Evolutionary conservation across 2,888 invertebrate genomes (phyloP), one percentile per base, ranked within the genome.

Genomic region (Oxytorus armatus): DNA sequence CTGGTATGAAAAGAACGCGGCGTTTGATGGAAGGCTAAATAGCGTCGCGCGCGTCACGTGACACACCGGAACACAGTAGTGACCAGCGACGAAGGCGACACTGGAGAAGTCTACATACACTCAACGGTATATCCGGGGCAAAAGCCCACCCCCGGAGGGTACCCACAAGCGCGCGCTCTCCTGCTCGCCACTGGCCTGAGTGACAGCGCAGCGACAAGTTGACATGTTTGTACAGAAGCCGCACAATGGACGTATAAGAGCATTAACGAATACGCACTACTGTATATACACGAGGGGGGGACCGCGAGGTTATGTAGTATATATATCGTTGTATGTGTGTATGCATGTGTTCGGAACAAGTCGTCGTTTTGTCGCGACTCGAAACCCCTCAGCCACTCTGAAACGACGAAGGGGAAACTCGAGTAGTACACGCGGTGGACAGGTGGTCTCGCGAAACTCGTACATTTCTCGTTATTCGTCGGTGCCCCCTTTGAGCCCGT

Each of bases 211-310:
- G 85, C 88, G 89, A 89, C 89, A 89, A 89, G 87, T 88, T 89
- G 89, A 89, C 89, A 87, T 88, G 89, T 89, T 89, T 89, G 89
- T 87, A 88, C 86, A 86, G 86, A 89, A 86, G 86, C 88, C 87
- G 84, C 87, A 86, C 82, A 86, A 89, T 87, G 87, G 86, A 84
- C 85, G 86, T 83, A 84, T 82, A 82, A 80, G 79, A 81, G 84
- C 86, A 88, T 88, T 88, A 87, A 88, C 87, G 85, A 88, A 87
- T 88, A 87, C 85, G 74, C 75, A 83, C 81, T 81, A 65, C 77
- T 55, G 36, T 74, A 77, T n/a, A n/a, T 81, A 76, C 69, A 81
- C 78, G 82, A 79, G 79, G 21, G 57, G 72, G 59, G 65, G 42
- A n/a, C n/a, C 59, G 57, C 59, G 53, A 44, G 44, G 25, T 53